phyloP scores from a whole-genome alignment of 2,888 invertebrate species.

The Acrobasis repandana region DNA sequence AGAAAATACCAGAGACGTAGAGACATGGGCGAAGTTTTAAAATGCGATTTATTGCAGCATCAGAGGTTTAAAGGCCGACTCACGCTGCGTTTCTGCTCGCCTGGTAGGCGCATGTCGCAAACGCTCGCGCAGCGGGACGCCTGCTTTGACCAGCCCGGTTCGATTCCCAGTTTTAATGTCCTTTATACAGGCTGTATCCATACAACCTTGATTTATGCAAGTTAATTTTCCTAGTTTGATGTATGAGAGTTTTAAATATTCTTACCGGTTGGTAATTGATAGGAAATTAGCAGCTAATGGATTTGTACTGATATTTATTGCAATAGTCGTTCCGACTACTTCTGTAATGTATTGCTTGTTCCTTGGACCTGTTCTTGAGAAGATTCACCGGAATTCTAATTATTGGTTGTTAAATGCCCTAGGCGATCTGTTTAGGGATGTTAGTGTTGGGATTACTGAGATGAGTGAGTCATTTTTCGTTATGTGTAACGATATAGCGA shows the following conservation, averaged over 20 bases:
- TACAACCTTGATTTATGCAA: constrained; percentile 37
- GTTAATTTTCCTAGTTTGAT: constrained; percentile 34
- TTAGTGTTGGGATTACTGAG: too few relatives aligned
- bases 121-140: constrained; percentile 51
- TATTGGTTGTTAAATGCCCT: too few relatives aligned
- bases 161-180: constrained; percentile 37
- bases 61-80: constrained; percentile 49
- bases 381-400: too few relatives aligned
- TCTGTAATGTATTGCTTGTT: not conserved
- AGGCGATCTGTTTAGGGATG: too few relatives aligned
- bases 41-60: constrained; percentile 64
- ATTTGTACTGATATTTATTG: constrained; percentile 21
- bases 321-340: not conserved
- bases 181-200: constrained; percentile 32
- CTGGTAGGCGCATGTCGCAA: constrained; percentile 56
- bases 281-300: constrained; percentile 39
- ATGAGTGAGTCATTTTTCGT: too few relatives aligned
- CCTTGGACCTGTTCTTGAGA: too few relatives aligned
- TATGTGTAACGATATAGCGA: too few relatives aligned
- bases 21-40: constrained; percentile 50
- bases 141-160: constrained; percentile 48
- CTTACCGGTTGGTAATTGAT: constrained; percentile 35
- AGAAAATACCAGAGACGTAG: constrained; percentile 29
- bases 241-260: constrained; percentile 33
- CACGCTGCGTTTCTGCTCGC: constrained; percentile 50